Base-by-base conservation (phyloP, 1,140 invertebrate species). In the Akabosia matsudoensis region DNA sequence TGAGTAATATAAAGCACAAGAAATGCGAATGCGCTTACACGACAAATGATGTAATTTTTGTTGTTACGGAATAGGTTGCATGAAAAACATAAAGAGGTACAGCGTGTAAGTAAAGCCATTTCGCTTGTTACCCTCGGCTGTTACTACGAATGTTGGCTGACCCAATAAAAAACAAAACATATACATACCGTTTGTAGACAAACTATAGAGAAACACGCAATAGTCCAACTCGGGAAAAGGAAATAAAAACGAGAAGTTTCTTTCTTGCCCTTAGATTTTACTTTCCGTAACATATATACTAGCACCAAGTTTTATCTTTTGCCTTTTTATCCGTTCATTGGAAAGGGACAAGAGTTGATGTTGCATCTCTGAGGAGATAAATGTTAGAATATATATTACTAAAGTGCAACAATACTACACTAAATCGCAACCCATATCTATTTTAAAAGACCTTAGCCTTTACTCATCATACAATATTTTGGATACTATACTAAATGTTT, bases 161-260 rank as follows among this genome's bases (percentile, higher is more conserved):
- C n/a, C n/a, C n/a, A n/a, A n/a, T n/a, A n/a, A n/a, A n/a, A n/a
- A n/a, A n/a, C n/a, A n/a, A n/a, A n/a, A n/a, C n/a, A n/a, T n/a
- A n/a, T n/a, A n/a, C n/a, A 61, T 4, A 61, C 26, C 54, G 26
- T 4, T 24, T 61, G 54, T 22, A 61, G 54, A n/a, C 10, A 61
- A 61, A 61, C 54, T 61, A 61, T 61, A 45, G 54, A 61, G 22
- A 24, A 61, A n/a, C n/a, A n/a, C n/a, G 54, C 10, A 61, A 61
- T 10, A 61, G 54, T 24, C 16, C 14, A 4, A 61, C 14, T 61
- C 22, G 10, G 10, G 4, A 61, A 22, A 61, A 61, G 22, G 54
- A 4, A 22, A 61, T n/a, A 61, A 61, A 61, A 61, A 4, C 54
- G 10, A n/a, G 10, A 7, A 10, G 22, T 61, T 61, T 61, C 22